Base-by-base conservation (phyloP, 2,888 invertebrate genomes). In the Drosophila tripunctata region DNA sequence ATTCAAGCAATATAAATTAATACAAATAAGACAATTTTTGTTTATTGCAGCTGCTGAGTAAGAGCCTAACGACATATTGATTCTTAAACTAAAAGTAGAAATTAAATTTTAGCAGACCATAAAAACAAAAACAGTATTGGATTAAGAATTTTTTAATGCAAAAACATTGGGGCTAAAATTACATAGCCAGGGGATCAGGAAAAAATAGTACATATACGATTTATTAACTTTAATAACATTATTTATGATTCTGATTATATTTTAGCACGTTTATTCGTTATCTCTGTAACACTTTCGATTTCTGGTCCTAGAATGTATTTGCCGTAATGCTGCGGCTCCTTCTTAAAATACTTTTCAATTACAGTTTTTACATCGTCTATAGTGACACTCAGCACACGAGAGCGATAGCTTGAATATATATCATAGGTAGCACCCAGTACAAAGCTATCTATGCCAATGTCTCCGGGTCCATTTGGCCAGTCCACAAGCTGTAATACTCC, bases 401-500 rank as follows among this genome's bases (percentile, higher is more conserved):
- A 93, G 52, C 98, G 93, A 81, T 97, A 96, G 22, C 93, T 93
- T 86, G 96, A 94, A 91, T 96, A 94, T 88, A 96, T 94, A 52
- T 96, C 96, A 71, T 96, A 95, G 0, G 95, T 95, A 4, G 98
- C 91, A 12, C 95, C 95, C 56, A 94, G 93, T 0, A 95, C 90
- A 90, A 98, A 98, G 67, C 94, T 93, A 57, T 94, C 93, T 51
- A 95, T 92, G 0, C 98, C 98, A 86, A 95, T 94, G 90, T 93
- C 93, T 47, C 95, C 95, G 4, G 98, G 98, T 0, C 97, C 94
- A 0, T 96, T 92, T 0, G 98, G 98, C 17, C 95, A 94, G 90
- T 98, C 98, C 78, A 98, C 93, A 75, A 94, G 93, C 90, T 98
- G 97, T 67, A 99, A 94, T 8, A 97, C 94, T 0, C 96, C 95